Percentiles rank a stretch among this genome's conserved stretches.
Conservation (phyloP, 2,888 invertebrate genomes). For the Encarsia formosa region DNA sequence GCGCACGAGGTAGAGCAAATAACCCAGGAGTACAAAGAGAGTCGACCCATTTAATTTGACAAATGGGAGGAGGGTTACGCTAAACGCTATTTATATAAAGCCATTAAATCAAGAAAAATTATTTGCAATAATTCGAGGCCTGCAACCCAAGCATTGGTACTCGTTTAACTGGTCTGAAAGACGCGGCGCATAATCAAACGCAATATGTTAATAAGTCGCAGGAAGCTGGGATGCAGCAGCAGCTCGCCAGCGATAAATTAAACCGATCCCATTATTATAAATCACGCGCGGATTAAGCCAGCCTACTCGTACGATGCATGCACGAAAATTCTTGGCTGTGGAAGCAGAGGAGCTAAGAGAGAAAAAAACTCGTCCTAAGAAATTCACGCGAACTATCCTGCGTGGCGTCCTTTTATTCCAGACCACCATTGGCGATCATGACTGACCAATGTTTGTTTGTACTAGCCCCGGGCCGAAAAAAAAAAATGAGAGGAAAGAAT, state of each 20-base stretch:
- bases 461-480: too few species aligned
- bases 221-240: neutral
- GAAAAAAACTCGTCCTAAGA: constrained; percentile 21
- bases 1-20: too few species aligned
- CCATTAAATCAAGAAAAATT: constrained; percentile 27
- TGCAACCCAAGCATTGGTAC: constrained; percentile 3
- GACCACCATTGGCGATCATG: too few species aligned
- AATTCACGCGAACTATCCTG: too few species aligned
- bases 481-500: too few species aligned
- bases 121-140: constrained; percentile 20
- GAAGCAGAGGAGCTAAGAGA: neutral
- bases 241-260: constrained; percentile 19
- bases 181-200: constrained; percentile 23
- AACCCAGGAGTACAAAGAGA: too few species aligned
- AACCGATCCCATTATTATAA: constrained; percentile 26
- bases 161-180: constrained; percentile 24
- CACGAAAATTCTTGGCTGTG: neutral
- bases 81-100: too few species aligned
- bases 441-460: too few species aligned
- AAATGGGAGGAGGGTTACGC: too few species aligned
- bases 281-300: constrained; percentile 26
- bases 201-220: constrained; percentile 28
- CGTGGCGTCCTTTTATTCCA: too few species aligned
- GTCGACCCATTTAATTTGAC: too few species aligned
- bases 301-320: too few species aligned